Conservation (phyloP, 2,888 invertebrate species). For the Odontomyia ornata region DNA sequence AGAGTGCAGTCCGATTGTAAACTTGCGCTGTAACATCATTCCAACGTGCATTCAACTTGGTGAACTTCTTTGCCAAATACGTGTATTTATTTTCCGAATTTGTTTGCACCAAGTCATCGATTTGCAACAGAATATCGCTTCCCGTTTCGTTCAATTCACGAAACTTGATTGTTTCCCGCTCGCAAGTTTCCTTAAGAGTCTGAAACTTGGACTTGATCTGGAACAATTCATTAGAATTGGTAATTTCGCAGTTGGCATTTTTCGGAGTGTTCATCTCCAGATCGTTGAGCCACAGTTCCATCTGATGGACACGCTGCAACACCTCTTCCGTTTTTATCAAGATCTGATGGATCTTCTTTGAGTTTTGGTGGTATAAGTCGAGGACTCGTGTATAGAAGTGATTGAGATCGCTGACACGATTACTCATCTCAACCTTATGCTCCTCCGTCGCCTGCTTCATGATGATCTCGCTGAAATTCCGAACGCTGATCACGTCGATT, state of each 20-base stretch:
- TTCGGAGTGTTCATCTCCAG: slow-evolving; percentile 72
- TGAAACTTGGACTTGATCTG: slow-evolving; percentile 77
- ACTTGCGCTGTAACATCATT: slow-evolving; percentile 74
- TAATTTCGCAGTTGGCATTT: slow-evolving; percentile 68
- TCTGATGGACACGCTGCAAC: slow-evolving; percentile 57
- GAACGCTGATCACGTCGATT: slow-evolving; percentile 63
- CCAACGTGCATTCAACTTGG: slow-evolving; percentile 77
- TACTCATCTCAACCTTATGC: slow-evolving; percentile 57
- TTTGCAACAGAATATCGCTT: slow-evolving; percentile 72
- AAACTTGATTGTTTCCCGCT: slow-evolving; percentile 73
- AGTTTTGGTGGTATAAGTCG: slow-evolving; percentile 57
- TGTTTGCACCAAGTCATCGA: slow-evolving; percentile 63
- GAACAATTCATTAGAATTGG: slow-evolving; percentile 75
- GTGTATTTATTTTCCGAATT: slow-evolving; percentile 65
- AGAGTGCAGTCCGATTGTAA: slow-evolving; percentile 72
- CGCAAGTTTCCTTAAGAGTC: slow-evolving; percentile 76
- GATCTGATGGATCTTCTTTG: slow-evolving; percentile 57
- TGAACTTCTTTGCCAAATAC: slow-evolving; percentile 72
- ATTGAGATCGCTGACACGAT: slow-evolving; percentile 58
- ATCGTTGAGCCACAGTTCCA: slow-evolving; percentile 71
- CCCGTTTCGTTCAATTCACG: slow-evolving; percentile 75
- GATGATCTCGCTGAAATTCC: slow-evolving; percentile 63
- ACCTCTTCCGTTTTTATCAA: slow-evolving; percentile 58
- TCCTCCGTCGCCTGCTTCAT: slow-evolving; percentile 59
- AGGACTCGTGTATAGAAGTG: slow-evolving; percentile 59